Evolutionary conservation across 1,140 invertebrate genomes (phyloP), one percentile per base, ranked within the genome.

Genomic region (Drosophila repletoides): DNA sequence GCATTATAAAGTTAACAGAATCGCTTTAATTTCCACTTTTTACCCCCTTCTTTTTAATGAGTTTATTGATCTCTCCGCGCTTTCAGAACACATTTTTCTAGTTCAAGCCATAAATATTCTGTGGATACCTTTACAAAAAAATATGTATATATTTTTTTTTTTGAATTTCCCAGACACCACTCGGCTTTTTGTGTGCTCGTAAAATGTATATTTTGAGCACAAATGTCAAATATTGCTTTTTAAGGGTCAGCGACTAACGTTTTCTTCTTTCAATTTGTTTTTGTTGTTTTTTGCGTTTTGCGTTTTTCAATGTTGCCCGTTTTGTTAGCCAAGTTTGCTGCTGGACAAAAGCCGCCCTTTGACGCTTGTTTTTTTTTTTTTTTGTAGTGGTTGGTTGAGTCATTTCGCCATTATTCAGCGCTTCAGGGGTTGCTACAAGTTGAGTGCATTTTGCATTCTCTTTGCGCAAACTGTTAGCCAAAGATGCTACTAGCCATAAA

Each of bases 151-250:
- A n/a, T n/a, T n/a, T n/a, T n/a, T n/a, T n/a, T n/a, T n/a, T n/a
- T n/a, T n/a, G n/a, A n/a, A n/a, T n/a, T n/a, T n/a, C n/a, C n/a
- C n/a, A n/a, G n/a, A n/a, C n/a, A n/a, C n/a, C 10, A 33, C 24
- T 2, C 22, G 36, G 22, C 34, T 15, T 55, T 63, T 38, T 48
- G 28, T 34, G 5, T 40, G 2, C 64, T 56, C 24, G 22, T 69
- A 19, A 63, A 84, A 81, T 84, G 74, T 83, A 67, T 84, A 40
- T 80, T 87, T 84, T 76, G 80, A 84, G 80, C 80, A 84, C 80
- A 84, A 84, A 84, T 76, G 80, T 84, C 80, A 84, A 86, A 84
- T 84, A 84, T 84, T 65, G 80, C 80, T 84, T 86, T 81, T 84
- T 84, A 84, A 84, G 80, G 80, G 80, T 84, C 80, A 84, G 28